phyloP scores from a whole-genome alignment of 2,888 invertebrate species.

The Acanthosepion pharaonis region DNA sequence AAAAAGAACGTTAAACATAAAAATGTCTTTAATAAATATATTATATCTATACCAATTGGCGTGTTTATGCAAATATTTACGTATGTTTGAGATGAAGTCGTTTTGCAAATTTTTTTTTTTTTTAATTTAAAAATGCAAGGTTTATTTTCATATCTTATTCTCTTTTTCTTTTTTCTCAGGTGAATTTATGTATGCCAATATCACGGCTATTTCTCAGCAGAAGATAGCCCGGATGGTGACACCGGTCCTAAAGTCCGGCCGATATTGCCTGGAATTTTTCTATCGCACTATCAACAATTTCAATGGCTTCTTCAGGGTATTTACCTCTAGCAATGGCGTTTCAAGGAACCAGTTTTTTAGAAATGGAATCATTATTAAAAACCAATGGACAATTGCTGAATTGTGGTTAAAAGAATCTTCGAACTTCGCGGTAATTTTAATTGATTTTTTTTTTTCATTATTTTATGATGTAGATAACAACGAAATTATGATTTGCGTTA shows the following conservation, averaged over 20 bases:
- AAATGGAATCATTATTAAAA: too few species aligned
- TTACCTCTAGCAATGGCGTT: neutral
- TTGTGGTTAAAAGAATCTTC: neutral
- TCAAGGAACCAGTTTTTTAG: neutral
- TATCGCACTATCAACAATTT: neutral
- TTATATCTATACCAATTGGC: too few species aligned
- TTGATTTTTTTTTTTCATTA: neutral
- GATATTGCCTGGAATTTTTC: slow-evolving; percentile 3
- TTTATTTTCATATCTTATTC: neutral
- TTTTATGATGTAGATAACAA: neutral
- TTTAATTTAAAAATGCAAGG: too few species aligned
- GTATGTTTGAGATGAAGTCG: too few species aligned
- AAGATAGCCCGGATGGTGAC: slow-evolving; percentile 58
- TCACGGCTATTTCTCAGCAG: slow-evolving; percentile 53
- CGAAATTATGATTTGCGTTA: too few species aligned
- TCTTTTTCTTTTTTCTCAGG: slow-evolving; percentile 54
- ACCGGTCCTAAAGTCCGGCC: slow-evolving; percentile 47
- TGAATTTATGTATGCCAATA: slow-evolving; percentile 60
- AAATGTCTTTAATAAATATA: too few species aligned
- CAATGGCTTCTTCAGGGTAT: neutral
- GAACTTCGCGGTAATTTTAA: neutral
- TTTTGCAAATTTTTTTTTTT: too few species aligned
- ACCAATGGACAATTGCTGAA: slow-evolving; percentile 37
- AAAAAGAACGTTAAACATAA: too few species aligned
- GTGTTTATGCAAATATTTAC: too few species aligned